Conservation (phyloP, 2,888 invertebrate genomes). For the Drosophila anomelani region DNA sequence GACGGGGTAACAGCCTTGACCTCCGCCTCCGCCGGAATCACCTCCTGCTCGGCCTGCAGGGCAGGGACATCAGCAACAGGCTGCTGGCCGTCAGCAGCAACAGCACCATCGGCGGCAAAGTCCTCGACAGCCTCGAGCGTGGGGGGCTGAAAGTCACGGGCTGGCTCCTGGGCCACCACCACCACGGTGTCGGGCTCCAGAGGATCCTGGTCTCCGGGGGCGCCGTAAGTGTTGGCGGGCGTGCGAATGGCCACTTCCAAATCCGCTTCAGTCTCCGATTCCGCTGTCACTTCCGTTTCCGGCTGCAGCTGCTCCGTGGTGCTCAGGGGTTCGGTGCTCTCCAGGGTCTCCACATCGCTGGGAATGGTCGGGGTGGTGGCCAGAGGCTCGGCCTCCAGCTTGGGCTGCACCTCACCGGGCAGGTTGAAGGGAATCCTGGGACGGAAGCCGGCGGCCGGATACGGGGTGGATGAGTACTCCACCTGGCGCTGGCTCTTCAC, state of each 20-base stretch:
- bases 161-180: conserved; percentile 66
- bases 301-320: conserved; percentile 42
- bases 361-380: conserved; percentile 45
- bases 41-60: conserved; percentile 43
- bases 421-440: conserved; percentile 77
- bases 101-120: conserved; percentile 64
- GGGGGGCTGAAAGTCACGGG: conserved; percentile 81
- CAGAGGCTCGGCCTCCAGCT: conserved; percentile 51
- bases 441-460: conserved; percentile 81
- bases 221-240: conserved; percentile 77
- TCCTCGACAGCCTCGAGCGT: conserved; percentile 71
- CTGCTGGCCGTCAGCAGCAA: conserved; percentile 62
- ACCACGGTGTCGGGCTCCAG: conserved; percentile 58
- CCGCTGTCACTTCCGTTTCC: conserved; percentile 33
- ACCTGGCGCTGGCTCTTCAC: conserved; percentile 73
- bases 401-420: conserved; percentile 68
- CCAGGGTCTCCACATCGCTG: conserved; percentile 54
- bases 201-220: conserved; percentile 57
- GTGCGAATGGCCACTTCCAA: conserved; percentile 54
- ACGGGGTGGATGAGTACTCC: conserved; percentile 74
- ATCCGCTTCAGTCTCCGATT: conserved; percentile 49
- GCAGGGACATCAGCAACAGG: conserved; percentile 82
- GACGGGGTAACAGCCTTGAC: conserved; percentile 59
- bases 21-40: conserved; percentile 40
- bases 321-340: conserved; percentile 32